A percentile compares a stretch with the other conserved stretches of the same genome.
Evolutionary conservation across 2,113 vertebrate species (phyloP).

Genomic region (Apaloderma vittatum): DNA sequence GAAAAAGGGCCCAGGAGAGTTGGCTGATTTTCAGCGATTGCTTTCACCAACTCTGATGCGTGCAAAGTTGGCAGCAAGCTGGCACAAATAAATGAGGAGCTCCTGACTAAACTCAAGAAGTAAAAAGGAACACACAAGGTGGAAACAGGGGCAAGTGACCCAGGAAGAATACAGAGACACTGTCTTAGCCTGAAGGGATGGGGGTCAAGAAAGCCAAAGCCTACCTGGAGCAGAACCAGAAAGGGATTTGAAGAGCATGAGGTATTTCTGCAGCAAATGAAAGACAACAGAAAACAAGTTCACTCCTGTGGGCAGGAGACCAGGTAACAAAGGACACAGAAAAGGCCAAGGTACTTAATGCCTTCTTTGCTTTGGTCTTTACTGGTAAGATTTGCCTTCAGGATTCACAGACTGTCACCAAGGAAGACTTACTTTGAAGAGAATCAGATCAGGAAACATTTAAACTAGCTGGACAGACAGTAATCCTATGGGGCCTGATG

Average conservation of each 20-base stretch:
- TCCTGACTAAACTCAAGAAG: not conserved
- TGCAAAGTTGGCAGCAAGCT: not conserved
- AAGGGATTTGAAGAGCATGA: not conserved
- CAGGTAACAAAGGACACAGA: not conserved
- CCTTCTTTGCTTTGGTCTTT: not conserved
- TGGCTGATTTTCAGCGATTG: not conserved
- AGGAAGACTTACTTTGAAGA: not conserved
- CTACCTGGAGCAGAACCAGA: rapidly evolving
- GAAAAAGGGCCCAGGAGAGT: not conserved
- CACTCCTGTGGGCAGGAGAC: not conserved
- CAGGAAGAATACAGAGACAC: not conserved
- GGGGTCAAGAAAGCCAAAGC: not conserved
- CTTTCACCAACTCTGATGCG: not conserved
- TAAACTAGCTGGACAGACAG: not conserved
- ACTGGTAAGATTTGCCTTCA: not conserved
- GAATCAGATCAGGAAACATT: not conserved
- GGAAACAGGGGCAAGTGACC: not conserved
- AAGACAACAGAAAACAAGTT: not conserved
- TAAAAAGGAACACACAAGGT: not conserved
- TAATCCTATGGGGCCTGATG: not conserved
- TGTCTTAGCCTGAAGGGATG: not conserved
- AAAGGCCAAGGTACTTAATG: not conserved
- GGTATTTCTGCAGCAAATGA: not conserved
- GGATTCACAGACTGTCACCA: not conserved
- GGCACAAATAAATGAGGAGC: not conserved